phyloP scores from a whole-genome alignment of 2,888 invertebrate genomes.

The Mechanitis mazaeus region DNA sequence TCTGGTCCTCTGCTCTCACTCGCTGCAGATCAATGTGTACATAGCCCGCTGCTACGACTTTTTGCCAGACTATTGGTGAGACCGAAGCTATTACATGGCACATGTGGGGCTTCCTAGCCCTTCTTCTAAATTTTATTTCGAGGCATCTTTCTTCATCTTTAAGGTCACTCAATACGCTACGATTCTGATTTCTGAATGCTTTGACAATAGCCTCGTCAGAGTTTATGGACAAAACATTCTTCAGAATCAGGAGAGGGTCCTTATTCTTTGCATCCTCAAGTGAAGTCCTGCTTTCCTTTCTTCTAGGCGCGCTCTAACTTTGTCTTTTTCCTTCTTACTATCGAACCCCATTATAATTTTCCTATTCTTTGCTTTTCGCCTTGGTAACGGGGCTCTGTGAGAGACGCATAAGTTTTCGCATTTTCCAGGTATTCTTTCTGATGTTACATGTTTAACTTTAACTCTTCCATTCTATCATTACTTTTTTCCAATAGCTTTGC shows the following conservation, averaged over 20 bases:
- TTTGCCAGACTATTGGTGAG: neutral
- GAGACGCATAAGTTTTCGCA: neutral
- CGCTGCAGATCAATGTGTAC: neutral
- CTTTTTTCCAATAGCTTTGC: neutral
- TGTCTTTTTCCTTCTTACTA: constrained; percentile 12
- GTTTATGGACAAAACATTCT: too few relatives aligned
- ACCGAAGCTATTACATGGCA: neutral
- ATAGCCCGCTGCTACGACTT: neutral
- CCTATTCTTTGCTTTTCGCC: constrained; percentile 20
- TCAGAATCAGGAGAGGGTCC: too few relatives aligned
- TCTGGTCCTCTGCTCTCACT: neutral
- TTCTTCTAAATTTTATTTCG: neutral
- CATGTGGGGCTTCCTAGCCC: neutral
- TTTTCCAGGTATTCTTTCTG: too few relatives aligned
- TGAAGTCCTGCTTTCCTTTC: neutral
- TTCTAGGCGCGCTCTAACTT: constrained; percentile 9
- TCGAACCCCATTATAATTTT: constrained; percentile 17
- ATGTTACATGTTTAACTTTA: neutral
- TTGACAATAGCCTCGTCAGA: too few relatives aligned
- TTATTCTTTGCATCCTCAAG: too few relatives aligned
- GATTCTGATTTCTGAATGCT: too few relatives aligned
- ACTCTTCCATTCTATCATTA: neutral
- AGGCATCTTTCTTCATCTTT: too few relatives aligned
- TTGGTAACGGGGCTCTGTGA: constrained; percentile 11
- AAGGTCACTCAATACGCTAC: too few relatives aligned